Evolutionary conservation across 2,113 vertebrate genomes (phyloP).

Genomic region (Corythoichthys haematopterus): DNA sequence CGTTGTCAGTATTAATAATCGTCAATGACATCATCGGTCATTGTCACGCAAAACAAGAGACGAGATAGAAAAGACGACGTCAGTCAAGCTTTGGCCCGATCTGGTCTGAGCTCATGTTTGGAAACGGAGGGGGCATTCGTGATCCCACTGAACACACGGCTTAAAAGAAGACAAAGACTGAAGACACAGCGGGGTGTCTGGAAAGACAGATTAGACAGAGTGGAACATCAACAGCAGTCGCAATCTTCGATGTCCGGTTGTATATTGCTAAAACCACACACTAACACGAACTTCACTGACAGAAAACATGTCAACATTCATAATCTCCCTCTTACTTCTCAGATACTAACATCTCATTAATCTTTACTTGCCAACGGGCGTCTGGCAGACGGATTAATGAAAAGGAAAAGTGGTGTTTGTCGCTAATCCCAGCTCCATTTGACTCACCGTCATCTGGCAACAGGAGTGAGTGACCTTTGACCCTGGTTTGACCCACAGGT

Average conservation of each 20-base stretch:
- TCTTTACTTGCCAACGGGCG: not conserved
- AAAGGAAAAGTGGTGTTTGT: conserved; percentile 7
- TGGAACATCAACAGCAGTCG: not conserved
- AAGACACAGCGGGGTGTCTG: conserved; percentile 9
- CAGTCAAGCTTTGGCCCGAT: not conserved
- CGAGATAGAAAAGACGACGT: not conserved
- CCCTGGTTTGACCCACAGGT: not conserved
- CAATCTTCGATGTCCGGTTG: not conserved
- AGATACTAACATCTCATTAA: not conserved
- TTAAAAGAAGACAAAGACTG: conserved; percentile 4
- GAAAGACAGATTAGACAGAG: conserved; percentile 10
- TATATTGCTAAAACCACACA: not conserved
- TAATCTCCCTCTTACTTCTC: not conserved
- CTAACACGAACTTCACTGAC: not conserved
- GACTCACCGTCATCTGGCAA: not conserved
- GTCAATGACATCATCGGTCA: not conserved
- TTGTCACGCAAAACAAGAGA: conserved; percentile 3
- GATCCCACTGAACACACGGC: conserved; percentile 1
- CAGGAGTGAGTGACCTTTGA: conserved; percentile 3
- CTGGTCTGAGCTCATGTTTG: not conserved
- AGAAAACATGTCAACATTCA: not conserved
- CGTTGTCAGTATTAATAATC: no score
- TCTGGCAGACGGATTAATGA: conserved; percentile 13
- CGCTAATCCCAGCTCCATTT: conserved; percentile 13
- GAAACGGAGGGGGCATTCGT: not conserved